These are phyloP conservation scores for Drosophila maculinotata DNA, from an alignment of 2,888 invertebrate species.

Conservation along the genomic window DNA sequence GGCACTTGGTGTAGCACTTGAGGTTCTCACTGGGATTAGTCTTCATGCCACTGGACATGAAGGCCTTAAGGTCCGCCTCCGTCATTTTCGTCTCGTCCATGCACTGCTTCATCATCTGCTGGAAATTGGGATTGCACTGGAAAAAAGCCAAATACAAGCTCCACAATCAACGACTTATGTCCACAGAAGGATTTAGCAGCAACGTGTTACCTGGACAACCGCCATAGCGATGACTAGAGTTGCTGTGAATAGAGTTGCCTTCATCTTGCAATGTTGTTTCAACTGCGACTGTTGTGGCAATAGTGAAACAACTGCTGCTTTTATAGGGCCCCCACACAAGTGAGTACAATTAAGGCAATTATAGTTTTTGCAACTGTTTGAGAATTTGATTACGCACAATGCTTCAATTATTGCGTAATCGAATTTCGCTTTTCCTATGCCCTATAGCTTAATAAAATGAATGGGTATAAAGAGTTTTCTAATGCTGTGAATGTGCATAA, in stretches of 20 bases:
- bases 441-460: background rate
- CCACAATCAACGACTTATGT: background rate
- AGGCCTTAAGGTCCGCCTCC: constrained; percentile 62
- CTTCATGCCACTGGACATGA: constrained; percentile 56
- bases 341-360: constrained; percentile 70
- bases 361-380: constrained; percentile 39
- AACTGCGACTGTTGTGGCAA: constrained; percentile 33
- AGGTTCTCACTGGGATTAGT: constrained; percentile 62
- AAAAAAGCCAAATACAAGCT: background rate
- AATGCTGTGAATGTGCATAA: too few relatives aligned
- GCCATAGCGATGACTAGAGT: constrained; percentile 48
- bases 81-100: constrained; percentile 58
- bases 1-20: constrained; percentile 78
- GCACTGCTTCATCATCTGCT: constrained; percentile 69
- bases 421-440: constrained; percentile 40
- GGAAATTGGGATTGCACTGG: constrained; percentile 61
- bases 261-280: constrained; percentile 46
- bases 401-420: constrained; percentile 59
- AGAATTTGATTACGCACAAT: constrained; percentile 74
- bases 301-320: constrained; percentile 22
- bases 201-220: constrained; percentile 63
- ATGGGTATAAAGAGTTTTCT: too few relatives aligned
- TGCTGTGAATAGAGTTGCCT: constrained; percentile 49
- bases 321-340: constrained; percentile 54
- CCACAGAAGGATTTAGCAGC: background rate